These are phyloP conservation scores for Cebidichthys violaceus DNA, from an alignment of 2,113 vertebrate genomes.

Conservation along the genomic window DNA sequence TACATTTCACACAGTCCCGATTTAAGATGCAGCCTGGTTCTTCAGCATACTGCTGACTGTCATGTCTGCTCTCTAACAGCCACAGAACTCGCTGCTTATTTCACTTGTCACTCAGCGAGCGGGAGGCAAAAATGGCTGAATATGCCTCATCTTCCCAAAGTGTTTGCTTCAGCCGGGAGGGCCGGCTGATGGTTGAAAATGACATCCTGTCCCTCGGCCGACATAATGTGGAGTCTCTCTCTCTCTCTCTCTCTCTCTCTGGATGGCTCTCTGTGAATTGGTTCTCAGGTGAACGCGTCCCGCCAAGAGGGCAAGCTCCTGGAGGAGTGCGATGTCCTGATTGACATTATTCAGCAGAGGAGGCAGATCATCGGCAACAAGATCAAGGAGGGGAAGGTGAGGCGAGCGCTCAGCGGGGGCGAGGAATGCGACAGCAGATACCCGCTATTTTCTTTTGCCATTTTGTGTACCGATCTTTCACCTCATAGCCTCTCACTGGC, in stretches of 20 bases:
- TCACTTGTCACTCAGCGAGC: constrained; percentile 39
- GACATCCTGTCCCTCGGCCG: constrained; percentile 28
- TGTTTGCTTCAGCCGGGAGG: constrained; percentile 38
- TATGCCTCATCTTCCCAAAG: constrained; percentile 37
- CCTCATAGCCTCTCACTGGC: not conserved
- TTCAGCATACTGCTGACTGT: constrained; percentile 5
- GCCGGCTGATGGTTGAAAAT: constrained; percentile 51
- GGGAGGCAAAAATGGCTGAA: constrained; percentile 40
- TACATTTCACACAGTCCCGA: not conserved
- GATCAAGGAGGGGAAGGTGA: constrained; percentile 98
- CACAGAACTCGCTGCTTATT: constrained; percentile 11
- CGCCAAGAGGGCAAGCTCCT: constrained; percentile 94
- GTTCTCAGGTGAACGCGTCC: constrained; percentile 92
- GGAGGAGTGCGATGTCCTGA: constrained; percentile 96
- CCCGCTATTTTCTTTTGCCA: constrained; percentile 19
- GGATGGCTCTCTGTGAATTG: constrained; percentile 23
- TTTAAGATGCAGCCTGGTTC: not conserved
- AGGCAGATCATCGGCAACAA: constrained; percentile 95
- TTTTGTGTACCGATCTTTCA: not conserved
- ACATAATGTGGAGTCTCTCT: constrained; percentile 17
- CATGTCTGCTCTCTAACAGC: constrained; percentile 12
- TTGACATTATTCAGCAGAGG: constrained; percentile 98
- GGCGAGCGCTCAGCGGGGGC: constrained; percentile 53
- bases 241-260: constrained; percentile 36
- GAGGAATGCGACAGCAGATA: not conserved